Base-by-base conservation (phyloP, 2,797 vertebrate genomes). In the Sarcoramphus papa region DNA sequence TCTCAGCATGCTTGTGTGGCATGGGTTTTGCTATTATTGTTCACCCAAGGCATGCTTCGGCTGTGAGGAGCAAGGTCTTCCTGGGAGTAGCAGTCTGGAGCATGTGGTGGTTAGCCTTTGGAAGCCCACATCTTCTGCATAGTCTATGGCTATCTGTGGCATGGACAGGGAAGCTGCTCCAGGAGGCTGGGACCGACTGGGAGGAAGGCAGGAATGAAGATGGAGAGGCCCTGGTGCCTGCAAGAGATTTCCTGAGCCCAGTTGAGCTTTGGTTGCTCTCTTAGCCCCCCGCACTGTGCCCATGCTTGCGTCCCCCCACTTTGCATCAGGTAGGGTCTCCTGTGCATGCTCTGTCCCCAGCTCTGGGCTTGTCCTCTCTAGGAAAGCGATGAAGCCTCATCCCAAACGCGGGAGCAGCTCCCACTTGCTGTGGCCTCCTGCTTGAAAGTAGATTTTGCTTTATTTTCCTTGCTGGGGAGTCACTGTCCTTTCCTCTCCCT, bases 261-360 rank as follows among this genome's bases (percentile, higher is more conserved):
- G 3, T 2, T 2, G 12, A 47, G 16, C 41, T 41, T 65, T 65
- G 50, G 9, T 11, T 68, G 20, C 23, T 35, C 13, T 59, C 18
- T 4, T 6, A 51, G 27, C 11, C 9, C 5, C 20, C 57, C 2
- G 2, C 4, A 1, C 7, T 12, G 6, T 37, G 28, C 35, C 31
- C 6, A 6, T 0, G 0, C 31, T 80, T 4, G 6, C 7, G 2
- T 21, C 10, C 3, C 14, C 27, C 9, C 1, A 2, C 3, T 54
- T 35, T 3, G 3, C 12, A 1, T 50, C 43, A 45, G 21, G 7
- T 27, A 15, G 3, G 57, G 2, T 64, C 45, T 65, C 31, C 43
- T n/a, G 35, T 20, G 14, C 7, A 2, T 1, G 0, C 9, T 22
- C 45, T 56, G 37, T 60, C 28, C 25, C 41, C 28, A 41, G 7